Percentiles rank a stretch among this genome's conserved stretches.
Evolutionary conservation across 2,888 invertebrate species (phyloP).

Genomic region (Ptilodon capucinus): DNA sequence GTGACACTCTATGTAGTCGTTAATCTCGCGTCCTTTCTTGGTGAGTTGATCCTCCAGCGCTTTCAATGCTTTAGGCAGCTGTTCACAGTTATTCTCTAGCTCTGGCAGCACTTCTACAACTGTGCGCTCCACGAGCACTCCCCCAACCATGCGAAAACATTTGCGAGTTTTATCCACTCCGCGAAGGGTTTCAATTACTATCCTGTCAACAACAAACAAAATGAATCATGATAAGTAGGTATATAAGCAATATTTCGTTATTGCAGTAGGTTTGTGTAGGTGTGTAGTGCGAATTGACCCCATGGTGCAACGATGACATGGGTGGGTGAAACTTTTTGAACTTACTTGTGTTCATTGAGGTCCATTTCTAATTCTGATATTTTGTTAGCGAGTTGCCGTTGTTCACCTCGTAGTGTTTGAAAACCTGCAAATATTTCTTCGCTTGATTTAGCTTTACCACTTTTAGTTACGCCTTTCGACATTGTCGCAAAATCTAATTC

Average conservation of each 20-base stretch:
- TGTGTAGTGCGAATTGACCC: too few species aligned
- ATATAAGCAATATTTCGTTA: too few species aligned
- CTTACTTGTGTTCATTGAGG: constrained; percentile 97
- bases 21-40: constrained; percentile 94
- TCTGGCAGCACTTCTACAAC: constrained; percentile 96
- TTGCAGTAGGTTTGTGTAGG: too few species aligned
- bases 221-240: too few species aligned
- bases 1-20: constrained; percentile 94
- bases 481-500: constrained; percentile 40
- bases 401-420: constrained; percentile 93
- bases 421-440: constrained; percentile 95
- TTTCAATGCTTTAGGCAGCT: constrained; percentile 90
- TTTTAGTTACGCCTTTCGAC: constrained; percentile 57
- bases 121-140: constrained; percentile 95
- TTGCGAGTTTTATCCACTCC: constrained; percentile 92
- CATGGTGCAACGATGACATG: too few species aligned
- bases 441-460: constrained; percentile 77
- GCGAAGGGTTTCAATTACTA: constrained; percentile 96
- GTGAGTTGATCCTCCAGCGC: constrained; percentile 90
- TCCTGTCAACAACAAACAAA: constrained; percentile 80
- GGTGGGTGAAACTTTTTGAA: too few species aligned
- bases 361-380: constrained; percentile 97
- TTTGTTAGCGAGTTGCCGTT: constrained; percentile 92
- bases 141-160: constrained; percentile 97
- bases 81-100: constrained; percentile 89